phyloP scores from a whole-genome alignment of 2,113 vertebrate genomes.

The Bostrychus sinensis region DNA sequence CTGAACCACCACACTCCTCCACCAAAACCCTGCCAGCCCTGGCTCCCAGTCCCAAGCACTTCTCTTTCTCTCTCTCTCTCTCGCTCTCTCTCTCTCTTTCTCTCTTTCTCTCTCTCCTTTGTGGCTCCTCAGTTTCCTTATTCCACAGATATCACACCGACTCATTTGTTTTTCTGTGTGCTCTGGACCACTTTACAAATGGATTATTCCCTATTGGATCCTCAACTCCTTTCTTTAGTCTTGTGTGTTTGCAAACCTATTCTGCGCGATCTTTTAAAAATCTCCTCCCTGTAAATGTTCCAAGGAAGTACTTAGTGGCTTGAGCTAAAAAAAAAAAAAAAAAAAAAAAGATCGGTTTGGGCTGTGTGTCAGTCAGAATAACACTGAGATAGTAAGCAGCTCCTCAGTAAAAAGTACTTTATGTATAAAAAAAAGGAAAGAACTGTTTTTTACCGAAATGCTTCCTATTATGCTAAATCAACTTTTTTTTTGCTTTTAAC shows the following conservation, averaged over 20 bases:
- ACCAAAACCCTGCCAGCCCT: constrained; percentile 81
- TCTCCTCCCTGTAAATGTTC: constrained; percentile 73
- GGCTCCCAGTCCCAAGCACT: constrained; percentile 74
- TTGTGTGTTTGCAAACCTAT: constrained; percentile 28
- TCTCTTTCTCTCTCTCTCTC: constrained; percentile 54
- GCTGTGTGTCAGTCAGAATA: constrained; percentile 65
- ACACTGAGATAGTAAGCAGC: constrained; percentile 67
- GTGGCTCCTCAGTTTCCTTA: constrained; percentile 54
- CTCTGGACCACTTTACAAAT: constrained; percentile 32
- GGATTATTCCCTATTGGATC: constrained; percentile 35
- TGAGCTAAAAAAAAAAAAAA: constrained; percentile 55
- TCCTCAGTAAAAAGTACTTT: constrained; percentile 59
- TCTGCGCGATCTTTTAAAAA: constrained; percentile 52
- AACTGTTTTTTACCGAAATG: too few species aligned
- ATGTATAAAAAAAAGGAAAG: too few species aligned
- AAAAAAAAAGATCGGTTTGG: constrained; percentile 65
- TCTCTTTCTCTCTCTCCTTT: constrained; percentile 32
- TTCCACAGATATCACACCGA: constrained; percentile 53
- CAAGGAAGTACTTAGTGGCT: constrained; percentile 78
- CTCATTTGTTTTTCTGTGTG: constrained; percentile 57
- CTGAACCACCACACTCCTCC: constrained; percentile 89
- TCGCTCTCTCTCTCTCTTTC: constrained; percentile 31
- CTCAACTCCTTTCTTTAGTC: constrained; percentile 42
- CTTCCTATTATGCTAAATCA: too few species aligned
- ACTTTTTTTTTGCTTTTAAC: too few species aligned